Conservation (phyloP, 2,113 vertebrate genomes). For the Dipodomys ordii region DNA sequence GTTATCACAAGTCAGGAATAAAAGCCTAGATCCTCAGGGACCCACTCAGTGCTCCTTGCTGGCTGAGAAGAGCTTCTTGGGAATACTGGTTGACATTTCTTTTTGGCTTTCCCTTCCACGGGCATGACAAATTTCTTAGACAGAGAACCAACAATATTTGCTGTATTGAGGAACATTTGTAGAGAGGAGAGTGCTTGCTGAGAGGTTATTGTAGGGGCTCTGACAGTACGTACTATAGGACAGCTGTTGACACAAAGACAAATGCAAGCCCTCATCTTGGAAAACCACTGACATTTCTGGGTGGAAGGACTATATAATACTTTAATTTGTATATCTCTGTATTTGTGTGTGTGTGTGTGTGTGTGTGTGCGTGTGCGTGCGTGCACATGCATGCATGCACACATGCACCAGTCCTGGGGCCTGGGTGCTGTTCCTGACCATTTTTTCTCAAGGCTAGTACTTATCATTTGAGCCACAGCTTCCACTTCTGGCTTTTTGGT, state of each 20-base stretch:
- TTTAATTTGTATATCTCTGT: background rate
- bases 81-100: background rate
- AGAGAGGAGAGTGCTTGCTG: background rate
- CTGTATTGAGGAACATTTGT: background rate
- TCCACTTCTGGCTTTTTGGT: too few species aligned
- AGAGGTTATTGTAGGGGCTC: background rate
- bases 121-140: background rate
- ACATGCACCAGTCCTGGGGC: too few species aligned
- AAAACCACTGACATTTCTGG: conserved; percentile 3
- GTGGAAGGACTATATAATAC: background rate
- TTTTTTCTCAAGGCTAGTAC: too few species aligned
- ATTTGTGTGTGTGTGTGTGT: background rate
- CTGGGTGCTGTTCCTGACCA: too few species aligned
- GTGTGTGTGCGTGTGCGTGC: too few species aligned
- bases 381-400: too few species aligned
- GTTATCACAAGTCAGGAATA: background rate
- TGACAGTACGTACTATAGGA: background rate
- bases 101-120: background rate
- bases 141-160: background rate
- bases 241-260: background rate
- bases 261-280: background rate
- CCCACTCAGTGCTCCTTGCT: background rate
- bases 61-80: background rate
- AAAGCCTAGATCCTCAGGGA: background rate
- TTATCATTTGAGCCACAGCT: too few species aligned